Percentiles rank a stretch among this genome's conserved stretches.
Conservation (phyloP, 2,113 vertebrate species). For the Pachyramphus minor region DNA sequence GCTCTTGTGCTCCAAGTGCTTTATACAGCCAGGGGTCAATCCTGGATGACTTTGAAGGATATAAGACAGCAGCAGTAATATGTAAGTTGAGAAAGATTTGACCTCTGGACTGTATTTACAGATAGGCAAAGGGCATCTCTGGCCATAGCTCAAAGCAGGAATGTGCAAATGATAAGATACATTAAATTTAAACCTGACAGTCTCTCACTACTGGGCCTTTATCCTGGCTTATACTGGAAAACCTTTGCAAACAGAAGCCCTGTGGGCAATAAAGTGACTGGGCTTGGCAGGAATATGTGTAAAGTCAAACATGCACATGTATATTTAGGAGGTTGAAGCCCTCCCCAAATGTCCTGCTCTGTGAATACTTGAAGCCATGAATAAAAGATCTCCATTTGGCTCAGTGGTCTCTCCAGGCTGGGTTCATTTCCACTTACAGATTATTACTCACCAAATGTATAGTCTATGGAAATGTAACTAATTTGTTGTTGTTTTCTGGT, state of each 20-base stretch:
- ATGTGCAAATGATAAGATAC: background rate
- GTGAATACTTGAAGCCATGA: constrained; percentile 1
- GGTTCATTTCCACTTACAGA: constrained; percentile 31
- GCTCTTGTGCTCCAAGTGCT: background rate
- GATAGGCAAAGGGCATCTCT: background rate
- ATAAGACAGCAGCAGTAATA: background rate
- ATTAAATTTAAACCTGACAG: background rate
- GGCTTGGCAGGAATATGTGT: background rate
- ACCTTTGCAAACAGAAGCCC: background rate
- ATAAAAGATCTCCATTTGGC: constrained; percentile 43
- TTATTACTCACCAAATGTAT: constrained; percentile 42
- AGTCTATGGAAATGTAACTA: constrained; percentile 47
- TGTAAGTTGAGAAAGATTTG: background rate
- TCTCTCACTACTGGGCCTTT: background rate
- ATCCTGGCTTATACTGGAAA: background rate
- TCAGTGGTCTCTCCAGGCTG: constrained; percentile 1
- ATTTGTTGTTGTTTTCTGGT: constrained; percentile 53
- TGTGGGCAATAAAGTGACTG: background rate
- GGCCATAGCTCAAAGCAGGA: background rate
- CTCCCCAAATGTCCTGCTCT: background rate
- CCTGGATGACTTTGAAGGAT: background rate
- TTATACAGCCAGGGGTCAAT: constrained; percentile 1
- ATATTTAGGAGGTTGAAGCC: background rate
- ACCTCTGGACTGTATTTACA: background rate
- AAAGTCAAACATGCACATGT: background rate